phyloP scores from a whole-genome alignment of 2,113 vertebrate species.

The Pseudonaja textilis region DNA sequence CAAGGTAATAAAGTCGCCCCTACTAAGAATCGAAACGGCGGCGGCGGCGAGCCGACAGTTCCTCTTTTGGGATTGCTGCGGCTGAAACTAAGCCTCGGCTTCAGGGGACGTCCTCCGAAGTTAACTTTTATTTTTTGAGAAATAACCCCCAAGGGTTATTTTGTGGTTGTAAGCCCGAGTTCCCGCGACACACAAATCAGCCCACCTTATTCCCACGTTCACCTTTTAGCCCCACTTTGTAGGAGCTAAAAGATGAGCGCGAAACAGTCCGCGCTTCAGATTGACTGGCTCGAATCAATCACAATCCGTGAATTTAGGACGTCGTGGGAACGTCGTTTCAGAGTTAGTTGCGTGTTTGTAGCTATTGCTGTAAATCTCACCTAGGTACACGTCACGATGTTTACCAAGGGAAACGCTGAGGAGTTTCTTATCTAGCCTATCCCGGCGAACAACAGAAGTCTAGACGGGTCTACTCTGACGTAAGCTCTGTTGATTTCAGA shows the following conservation, averaged over 20 bases:
- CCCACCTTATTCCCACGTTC: background rate
- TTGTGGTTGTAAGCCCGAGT: background rate
- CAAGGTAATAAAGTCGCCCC: conserved; percentile 13
- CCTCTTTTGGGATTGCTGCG: background rate
- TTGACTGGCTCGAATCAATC: background rate
- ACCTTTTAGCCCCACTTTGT: background rate
- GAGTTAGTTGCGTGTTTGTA: background rate
- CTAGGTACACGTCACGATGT: background rate
- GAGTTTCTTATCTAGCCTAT: background rate
- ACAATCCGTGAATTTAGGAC: background rate
- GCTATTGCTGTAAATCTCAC: background rate
- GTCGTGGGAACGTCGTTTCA: background rate
- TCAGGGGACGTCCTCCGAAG: no score
- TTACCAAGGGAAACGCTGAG: background rate
- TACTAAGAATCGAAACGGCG: background rate
- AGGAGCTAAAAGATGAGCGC: background rate
- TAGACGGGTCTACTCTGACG: background rate
- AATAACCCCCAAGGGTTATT: background rate
- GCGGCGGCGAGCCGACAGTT: background rate
- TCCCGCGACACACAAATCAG: background rate
- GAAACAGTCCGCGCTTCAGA: background rate
- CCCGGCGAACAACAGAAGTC: background rate
- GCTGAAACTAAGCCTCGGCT: background rate
- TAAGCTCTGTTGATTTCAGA: background rate
- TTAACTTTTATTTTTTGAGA: background rate